phyloP scores from a whole-genome alignment of 2,113 vertebrate genomes.

The Cranoglanis bouderius region DNA sequence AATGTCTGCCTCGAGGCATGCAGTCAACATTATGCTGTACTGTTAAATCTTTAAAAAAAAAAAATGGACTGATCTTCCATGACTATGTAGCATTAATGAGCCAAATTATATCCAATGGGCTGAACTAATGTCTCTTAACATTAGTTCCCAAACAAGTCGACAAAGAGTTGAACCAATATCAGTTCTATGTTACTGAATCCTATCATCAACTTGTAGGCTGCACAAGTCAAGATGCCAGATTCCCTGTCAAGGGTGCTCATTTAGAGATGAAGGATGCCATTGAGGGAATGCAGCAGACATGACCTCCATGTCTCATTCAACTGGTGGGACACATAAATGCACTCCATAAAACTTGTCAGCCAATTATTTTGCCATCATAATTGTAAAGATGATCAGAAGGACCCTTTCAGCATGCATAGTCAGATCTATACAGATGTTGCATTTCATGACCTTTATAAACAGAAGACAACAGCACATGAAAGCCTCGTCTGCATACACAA shows the following conservation, averaged over 20 bases:
- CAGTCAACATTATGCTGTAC: background rate
- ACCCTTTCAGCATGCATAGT: background rate
- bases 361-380: background rate
- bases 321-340: constrained; percentile 21
- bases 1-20: background rate
- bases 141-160: background rate
- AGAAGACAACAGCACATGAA: background rate
- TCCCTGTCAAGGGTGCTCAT: background rate
- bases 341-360: background rate
- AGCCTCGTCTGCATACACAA: background rate
- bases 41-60: background rate
- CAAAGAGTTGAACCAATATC: background rate
- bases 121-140: background rate
- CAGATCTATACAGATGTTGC: background rate
- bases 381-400: background rate
- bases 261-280: background rate
- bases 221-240: background rate
- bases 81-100: background rate
- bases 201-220: background rate
- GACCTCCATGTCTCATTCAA: constrained; percentile 49
- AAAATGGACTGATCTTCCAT: background rate
- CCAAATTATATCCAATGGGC: too few species aligned
- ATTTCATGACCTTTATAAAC: constrained; percentile 15
- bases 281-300: constrained; percentile 28
- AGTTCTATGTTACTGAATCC: background rate